Conservation (phyloP, 2,113 vertebrate species). For the Rhombomys opimus region DNA sequence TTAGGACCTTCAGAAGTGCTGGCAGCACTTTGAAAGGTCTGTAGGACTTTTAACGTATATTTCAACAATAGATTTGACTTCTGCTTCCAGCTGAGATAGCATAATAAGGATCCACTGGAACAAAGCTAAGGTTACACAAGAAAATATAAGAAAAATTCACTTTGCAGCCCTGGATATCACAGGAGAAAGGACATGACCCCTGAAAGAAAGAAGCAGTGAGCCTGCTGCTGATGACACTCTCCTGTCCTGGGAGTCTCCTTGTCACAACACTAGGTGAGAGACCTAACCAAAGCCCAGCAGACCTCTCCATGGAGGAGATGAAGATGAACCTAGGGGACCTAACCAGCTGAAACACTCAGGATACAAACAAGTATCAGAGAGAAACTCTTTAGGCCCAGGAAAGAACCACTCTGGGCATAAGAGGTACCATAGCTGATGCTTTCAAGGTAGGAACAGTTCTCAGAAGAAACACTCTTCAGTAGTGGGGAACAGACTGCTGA, state of each 20-base stretch:
- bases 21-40: conserved; percentile 31
- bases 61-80: conserved; percentile 48
- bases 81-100: conserved; percentile 21
- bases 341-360: not conserved
- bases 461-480: not conserved
- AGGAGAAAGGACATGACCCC: not conserved
- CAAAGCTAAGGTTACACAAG: conserved; percentile 16
- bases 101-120: conserved; percentile 30
- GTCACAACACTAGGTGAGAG: not conserved
- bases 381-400: not conserved
- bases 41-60: conserved; percentile 28
- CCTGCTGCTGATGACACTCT: not conserved
- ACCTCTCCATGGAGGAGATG: not conserved
- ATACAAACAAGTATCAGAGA: not conserved
- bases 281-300: not conserved
- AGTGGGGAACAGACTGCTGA: not conserved
- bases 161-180: not conserved
- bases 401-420: not conserved
- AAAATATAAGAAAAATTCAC: conserved; percentile 36
- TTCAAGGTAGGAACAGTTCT: not conserved
- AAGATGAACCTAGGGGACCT: not conserved
- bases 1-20: not conserved
- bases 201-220: conserved; percentile 24
- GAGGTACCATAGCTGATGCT: not conserved
- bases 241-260: not conserved